A percentile compares a stretch with the other conserved stretches of the same genome.
Conservation (phyloP, 2,888 invertebrate genomes). For the Pachycephus smyrnensis region DNA sequence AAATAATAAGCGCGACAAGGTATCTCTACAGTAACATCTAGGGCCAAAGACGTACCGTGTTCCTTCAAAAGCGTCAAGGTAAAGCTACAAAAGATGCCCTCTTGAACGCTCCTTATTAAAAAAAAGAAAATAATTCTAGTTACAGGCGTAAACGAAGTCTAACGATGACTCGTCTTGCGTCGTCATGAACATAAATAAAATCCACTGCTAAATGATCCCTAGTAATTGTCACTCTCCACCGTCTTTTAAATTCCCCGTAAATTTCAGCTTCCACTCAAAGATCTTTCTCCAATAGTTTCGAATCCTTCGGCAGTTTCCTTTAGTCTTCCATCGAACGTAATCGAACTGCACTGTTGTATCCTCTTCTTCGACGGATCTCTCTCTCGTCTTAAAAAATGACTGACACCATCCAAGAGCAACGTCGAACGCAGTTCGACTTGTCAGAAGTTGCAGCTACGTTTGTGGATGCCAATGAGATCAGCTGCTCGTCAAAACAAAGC, state of each 20-base stretch:
- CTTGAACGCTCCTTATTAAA: neutral
- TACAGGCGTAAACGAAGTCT: neutral
- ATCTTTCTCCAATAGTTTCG: neutral
- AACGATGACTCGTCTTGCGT: neutral
- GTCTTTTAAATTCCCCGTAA: neutral
- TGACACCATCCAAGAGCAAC: neutral
- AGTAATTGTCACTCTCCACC: neutral
- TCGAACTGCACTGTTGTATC: neutral
- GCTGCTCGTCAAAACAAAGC: conserved; percentile 62
- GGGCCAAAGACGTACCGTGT: neutral
- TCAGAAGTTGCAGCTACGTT: conserved; percentile 21
- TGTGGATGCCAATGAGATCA: conserved; percentile 41
- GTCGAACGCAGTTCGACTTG: conserved; percentile 25
- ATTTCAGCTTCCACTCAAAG: neutral
- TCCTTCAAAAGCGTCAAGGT: neutral
- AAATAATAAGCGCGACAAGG: conserved; percentile 24
- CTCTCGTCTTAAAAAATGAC: neutral
- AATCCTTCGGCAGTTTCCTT: neutral
- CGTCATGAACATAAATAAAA: neutral
- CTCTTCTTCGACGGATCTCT: neutral
- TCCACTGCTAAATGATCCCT: neutral
- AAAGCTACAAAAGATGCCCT: neutral
- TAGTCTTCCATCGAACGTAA: neutral
- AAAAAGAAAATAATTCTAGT: neutral
- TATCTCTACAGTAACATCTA: neutral